Conservation (phyloP, 2,113 vertebrate species). For the Gorsachius goisagi region DNA sequence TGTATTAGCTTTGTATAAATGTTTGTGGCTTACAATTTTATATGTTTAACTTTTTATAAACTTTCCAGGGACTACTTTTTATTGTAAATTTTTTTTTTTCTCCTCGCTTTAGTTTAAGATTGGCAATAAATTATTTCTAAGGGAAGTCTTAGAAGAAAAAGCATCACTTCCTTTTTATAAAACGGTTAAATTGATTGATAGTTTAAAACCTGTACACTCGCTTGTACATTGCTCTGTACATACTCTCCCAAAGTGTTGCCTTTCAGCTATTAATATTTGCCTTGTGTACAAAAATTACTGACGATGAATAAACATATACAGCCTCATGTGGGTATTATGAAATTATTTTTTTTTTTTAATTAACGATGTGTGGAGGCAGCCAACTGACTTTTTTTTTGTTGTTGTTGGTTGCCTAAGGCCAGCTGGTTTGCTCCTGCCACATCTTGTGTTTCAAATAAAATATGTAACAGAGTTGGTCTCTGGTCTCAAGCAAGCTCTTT, state of each 20-base stretch:
- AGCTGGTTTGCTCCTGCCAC: not conserved
- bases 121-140: conserved; percentile 83
- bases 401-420: not conserved
- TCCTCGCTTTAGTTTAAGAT: conserved; percentile 68
- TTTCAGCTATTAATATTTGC: conserved; percentile 79
- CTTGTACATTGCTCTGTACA: conserved; percentile 79
- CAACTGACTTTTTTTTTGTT: not conserved
- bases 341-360: not conserved
- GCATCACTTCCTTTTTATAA: conserved; percentile 66
- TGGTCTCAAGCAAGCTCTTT: not conserved
- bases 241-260: conserved; percentile 68
- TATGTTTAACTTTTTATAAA: conserved; percentile 74
- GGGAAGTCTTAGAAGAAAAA: conserved; percentile 56
- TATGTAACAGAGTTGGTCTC: not conserved
- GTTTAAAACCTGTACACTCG: conserved; percentile 61
- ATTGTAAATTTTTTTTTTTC: conserved; percentile 72
- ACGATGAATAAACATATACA: conserved; percentile 80
- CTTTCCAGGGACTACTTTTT: conserved; percentile 71
- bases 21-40: conserved; percentile 72
- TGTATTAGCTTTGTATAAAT: conserved; percentile 79
- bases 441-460: not conserved
- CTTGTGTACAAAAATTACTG: conserved; percentile 80
- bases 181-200: conserved; percentile 56
- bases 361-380: not conserved
- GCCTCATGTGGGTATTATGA: conserved; percentile 14